A percentile compares a stretch with the other conserved stretches of the same genome.
These are phyloP conservation scores for Drosophila helvetica DNA, from an alignment of 2,888 invertebrate genomes.

Conservation along the genomic window DNA sequence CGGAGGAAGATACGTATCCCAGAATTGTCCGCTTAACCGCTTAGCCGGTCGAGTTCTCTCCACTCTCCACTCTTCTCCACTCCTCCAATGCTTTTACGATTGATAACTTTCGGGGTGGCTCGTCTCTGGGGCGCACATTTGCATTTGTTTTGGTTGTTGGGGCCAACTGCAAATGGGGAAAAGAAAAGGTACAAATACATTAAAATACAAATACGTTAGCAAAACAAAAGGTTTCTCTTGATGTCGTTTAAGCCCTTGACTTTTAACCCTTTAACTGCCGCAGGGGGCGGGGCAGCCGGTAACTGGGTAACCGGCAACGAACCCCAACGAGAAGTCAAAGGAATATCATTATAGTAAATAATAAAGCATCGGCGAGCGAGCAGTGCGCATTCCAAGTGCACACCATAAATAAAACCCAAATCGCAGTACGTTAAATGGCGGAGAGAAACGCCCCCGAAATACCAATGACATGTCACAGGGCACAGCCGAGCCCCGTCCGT, in stretches of 20 bases:
- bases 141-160: slow-evolving; percentile 60
- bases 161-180: slow-evolving; percentile 64
- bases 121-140: slow-evolving; percentile 76
- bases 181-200: slow-evolving; percentile 10
- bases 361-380: slow-evolving; percentile 44
- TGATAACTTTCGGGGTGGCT: slow-evolving; percentile 68
- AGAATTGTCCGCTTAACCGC: slow-evolving; percentile 48
- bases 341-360: slow-evolving; percentile 39
- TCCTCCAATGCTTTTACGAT: slow-evolving; percentile 40
- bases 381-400: slow-evolving; percentile 63
- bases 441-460: slow-evolving; percentile 37
- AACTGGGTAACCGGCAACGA: slow-evolving; percentile 26
- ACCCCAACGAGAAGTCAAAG: slow-evolving; percentile 15
- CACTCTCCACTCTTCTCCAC: slow-evolving; percentile 44
- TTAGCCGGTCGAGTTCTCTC: slow-evolving; percentile 58
- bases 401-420: slow-evolving; percentile 63
- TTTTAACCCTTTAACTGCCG: slow-evolving; percentile 62
- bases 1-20: slow-evolving; percentile 47
- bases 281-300: background rate
- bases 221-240: slow-evolving; percentile 16
- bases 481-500: slow-evolving; percentile 44
- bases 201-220: slow-evolving; percentile 30
- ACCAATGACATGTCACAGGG: slow-evolving; percentile 64
- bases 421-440: slow-evolving; percentile 19
- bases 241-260: slow-evolving; percentile 70